Base-by-base conservation (phyloP, 1,140 invertebrate genomes). In the Venustaconcha ellipsiformis region DNA sequence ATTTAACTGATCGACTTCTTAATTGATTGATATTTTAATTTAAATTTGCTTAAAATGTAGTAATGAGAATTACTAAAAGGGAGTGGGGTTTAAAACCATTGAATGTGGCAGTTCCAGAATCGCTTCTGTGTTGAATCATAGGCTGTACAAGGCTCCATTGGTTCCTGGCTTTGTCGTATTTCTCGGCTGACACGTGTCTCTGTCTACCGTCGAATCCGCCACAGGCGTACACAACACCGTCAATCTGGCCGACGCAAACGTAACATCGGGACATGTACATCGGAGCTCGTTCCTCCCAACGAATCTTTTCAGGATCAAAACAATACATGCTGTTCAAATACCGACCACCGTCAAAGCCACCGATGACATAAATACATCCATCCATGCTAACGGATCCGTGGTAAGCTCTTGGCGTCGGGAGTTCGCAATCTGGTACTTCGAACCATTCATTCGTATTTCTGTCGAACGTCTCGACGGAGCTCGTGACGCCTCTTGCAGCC, bases 151-250 rank as follows among this genome's bases (percentile, higher is more conserved):
- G 55, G 0, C 94, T 94, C 96, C 96, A 98, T 79, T 95, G 93
- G 89, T 97, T 95, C 0, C 92, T 92, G n/a, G 92, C 92, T 0
- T 95, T 95, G 88, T 96, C 94, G 88, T 96, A 98, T 59, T 93
- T 92, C 89, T 98, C 96, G 1, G 93, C 95, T 0, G 95, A 94
- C 85, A 94, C 94, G 89, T 97, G 92, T 83, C 95, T 96, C 82
- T 96, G 94, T 71, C 93, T 93, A 0, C 96, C 96, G 87, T 97
- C 96, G 87, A 97, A 97, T 1, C 96, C 96, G n/a, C 94, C 94
- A 60, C 93, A 94, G 12, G 87, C 85, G 73, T 87, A 90, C n/a
- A 90, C 78, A 5, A 72, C 56, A 12, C 77, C 80, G 20, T 78
- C 72, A n/a, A 85, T 75, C 14, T 76, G 79, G 8, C 79, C 80